Conservation (phyloP, 2,888 invertebrate genomes). For the Scaptomyza cyrtandrae region DNA sequence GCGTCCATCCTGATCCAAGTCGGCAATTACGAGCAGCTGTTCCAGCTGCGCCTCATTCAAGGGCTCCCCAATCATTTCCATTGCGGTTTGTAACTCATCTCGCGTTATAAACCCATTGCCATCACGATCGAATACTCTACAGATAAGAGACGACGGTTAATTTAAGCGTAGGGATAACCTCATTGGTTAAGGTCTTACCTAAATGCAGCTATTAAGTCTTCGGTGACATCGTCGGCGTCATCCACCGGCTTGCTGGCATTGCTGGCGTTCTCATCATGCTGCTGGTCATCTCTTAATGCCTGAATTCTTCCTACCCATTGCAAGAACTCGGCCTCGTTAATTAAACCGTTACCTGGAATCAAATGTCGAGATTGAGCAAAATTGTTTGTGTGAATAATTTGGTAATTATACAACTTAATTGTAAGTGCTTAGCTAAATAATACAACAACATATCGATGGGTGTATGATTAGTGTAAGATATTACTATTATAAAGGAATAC, state of each 20-base stretch:
- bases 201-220: slow-evolving; percentile 94
- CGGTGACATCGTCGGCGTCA: slow-evolving; percentile 88
- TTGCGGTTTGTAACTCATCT: slow-evolving; percentile 91
- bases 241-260: slow-evolving; percentile 79
- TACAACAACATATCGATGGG: slow-evolving; percentile 18
- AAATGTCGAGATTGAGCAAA: slow-evolving; percentile 16
- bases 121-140: slow-evolving; percentile 93
- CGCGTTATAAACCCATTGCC: slow-evolving; percentile 95
- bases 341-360: slow-evolving; percentile 88
- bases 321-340: slow-evolving; percentile 91
- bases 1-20: slow-evolving; percentile 91
- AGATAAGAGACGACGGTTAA: neutral
- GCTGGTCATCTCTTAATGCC: slow-evolving; percentile 87
- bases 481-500: neutral
- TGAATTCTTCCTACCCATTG: slow-evolving; percentile 91
- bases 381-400: too few relatives aligned
- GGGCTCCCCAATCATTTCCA: slow-evolving; percentile 92
- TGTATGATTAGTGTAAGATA: neutral
- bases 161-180: too few relatives aligned
- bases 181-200: slow-evolving; percentile 84
- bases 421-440: slow-evolving; percentile 34
- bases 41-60: slow-evolving; percentile 91
- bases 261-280: slow-evolving; percentile 82
- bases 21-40: slow-evolving; percentile 90
- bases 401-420: slow-evolving; percentile 16